Evolutionary conservation across 2,113 vertebrate species (phyloP).

Genomic region (Ornithorhynchus anatinus): DNA sequence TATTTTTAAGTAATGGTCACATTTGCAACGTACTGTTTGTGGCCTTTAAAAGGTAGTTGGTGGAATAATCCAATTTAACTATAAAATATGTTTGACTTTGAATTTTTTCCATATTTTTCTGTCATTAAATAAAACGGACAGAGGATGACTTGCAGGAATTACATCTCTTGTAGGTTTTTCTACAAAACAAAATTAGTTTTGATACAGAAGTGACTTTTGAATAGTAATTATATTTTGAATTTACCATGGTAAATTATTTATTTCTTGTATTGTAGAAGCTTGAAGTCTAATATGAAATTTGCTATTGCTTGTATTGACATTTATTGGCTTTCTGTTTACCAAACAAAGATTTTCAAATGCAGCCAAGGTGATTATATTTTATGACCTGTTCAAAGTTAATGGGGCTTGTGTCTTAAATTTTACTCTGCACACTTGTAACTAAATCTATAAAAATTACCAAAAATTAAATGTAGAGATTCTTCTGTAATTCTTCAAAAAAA

Average conservation of each 20-base stretch:
- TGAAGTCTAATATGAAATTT: constrained; percentile 2
- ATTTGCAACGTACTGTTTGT: too few species aligned
- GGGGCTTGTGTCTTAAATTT: constrained; percentile 4
- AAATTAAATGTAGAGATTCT: constrained; percentile 24
- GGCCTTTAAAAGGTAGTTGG: too few species aligned
- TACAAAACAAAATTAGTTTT: constrained; percentile 17
- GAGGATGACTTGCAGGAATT: background rate
- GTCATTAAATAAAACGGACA: background rate
- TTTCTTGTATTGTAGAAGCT: constrained; percentile 3
- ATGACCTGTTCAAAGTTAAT: constrained; percentile 22
- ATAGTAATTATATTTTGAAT: constrained; percentile 18
- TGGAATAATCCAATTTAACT: too few species aligned
- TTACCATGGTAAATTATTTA: background rate
- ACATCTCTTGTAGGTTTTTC: constrained; percentile 4
- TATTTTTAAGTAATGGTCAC: too few species aligned
- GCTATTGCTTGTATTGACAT: background rate
- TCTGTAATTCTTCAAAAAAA: constrained; percentile 20
- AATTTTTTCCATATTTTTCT: too few species aligned
- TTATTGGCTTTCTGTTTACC: background rate
- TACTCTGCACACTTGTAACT: background rate
- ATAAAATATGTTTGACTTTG: too few species aligned
- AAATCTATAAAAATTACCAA: background rate
- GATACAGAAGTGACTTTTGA: constrained; percentile 6
- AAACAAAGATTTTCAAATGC: constrained; percentile 13
- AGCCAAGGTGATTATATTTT: background rate